These are phyloP conservation scores for Myiothlypis chrysogaster DNA, from an alignment of 2,797 vertebrate genomes.

Conservation along the genomic window DNA sequence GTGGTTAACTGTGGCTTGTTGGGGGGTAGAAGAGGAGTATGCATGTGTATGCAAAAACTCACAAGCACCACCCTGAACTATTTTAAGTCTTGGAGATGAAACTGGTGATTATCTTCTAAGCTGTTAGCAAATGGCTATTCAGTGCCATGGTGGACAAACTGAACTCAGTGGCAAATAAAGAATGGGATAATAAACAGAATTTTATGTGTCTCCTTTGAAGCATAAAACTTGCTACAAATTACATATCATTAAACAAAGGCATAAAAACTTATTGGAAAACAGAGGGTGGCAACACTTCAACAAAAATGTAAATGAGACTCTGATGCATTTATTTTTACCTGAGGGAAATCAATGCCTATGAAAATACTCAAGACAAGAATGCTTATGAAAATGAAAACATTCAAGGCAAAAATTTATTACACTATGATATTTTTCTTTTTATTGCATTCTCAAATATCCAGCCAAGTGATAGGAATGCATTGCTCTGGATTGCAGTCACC, in stretches of 20 bases:
- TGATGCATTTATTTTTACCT: constrained; percentile 47
- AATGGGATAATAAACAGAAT: constrained; percentile 63
- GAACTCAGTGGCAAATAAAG: constrained; percentile 53
- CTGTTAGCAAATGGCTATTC: constrained; percentile 63
- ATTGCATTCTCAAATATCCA: constrained; percentile 9
- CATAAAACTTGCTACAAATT: constrained; percentile 58
- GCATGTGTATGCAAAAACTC: constrained; percentile 16
- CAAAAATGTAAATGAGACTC: constrained; percentile 38
- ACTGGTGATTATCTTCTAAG: constrained; percentile 74
- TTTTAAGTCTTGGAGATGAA: constrained; percentile 73
- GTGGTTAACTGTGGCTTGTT: constrained; percentile 36
- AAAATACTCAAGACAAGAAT: constrained; percentile 24
- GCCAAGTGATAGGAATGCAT: constrained; percentile 33
- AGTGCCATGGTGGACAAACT: background rate
- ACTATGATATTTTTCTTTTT: constrained; percentile 12
- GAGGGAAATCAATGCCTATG: constrained; percentile 11
- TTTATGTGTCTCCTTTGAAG: constrained; percentile 66
- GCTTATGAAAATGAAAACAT: constrained; percentile 42
- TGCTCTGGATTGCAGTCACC: background rate
- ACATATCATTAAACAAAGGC: constrained; percentile 58
- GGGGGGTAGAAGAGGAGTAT: background rate
- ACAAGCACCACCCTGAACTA: constrained; percentile 73
- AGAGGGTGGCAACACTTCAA: constrained; percentile 3
- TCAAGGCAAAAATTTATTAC: constrained; percentile 20
- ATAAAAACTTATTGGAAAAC: constrained; percentile 68